These are phyloP conservation scores for Vanessa cardui DNA, from an alignment of 2,888 invertebrate species.

Conservation along the genomic window DNA sequence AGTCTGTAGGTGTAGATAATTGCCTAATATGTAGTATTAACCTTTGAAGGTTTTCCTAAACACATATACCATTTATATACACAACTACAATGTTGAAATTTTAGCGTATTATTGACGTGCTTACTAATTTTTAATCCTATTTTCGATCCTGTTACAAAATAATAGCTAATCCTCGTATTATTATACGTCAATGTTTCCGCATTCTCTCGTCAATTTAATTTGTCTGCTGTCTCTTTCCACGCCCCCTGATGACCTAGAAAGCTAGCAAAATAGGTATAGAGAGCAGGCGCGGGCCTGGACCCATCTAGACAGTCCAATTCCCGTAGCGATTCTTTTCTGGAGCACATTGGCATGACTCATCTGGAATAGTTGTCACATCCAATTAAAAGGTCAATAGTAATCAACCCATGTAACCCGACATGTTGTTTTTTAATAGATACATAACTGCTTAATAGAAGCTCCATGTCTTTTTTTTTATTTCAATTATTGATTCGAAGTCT, in stretches of 20 bases:
- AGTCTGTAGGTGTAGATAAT: slow-evolving; percentile 37
- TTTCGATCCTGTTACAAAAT: slow-evolving; percentile 21
- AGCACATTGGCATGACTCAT: slow-evolving; percentile 13
- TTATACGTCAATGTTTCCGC: slow-evolving; percentile 28
- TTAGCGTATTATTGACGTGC: neutral
- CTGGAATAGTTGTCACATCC: slow-evolving; percentile 14
- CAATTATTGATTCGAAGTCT: too few species aligned
- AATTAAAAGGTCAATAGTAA: slow-evolving; percentile 35
- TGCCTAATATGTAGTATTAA: slow-evolving; percentile 13
- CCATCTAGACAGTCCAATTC: slow-evolving; percentile 32
- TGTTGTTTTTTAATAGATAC: neutral
- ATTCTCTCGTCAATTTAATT: slow-evolving; percentile 35
- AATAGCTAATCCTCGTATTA: slow-evolving; percentile 31
- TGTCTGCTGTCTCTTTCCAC: slow-evolving; percentile 36
- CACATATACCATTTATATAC: neutral
- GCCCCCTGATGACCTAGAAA: slow-evolving; percentile 49
- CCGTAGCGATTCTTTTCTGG: slow-evolving; percentile 24
- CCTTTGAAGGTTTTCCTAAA: neutral
- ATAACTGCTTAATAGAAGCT: neutral
- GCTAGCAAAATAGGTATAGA: slow-evolving; percentile 43
- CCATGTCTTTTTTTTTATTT: too few species aligned
- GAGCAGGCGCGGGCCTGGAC: slow-evolving; percentile 46
- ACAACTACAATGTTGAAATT: neutral
- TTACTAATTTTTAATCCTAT: neutral
- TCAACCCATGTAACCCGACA: slow-evolving; percentile 10